Evolutionary conservation across 2,113 vertebrate species (phyloP).

Genomic region (Ploceus nigricollis): DNA sequence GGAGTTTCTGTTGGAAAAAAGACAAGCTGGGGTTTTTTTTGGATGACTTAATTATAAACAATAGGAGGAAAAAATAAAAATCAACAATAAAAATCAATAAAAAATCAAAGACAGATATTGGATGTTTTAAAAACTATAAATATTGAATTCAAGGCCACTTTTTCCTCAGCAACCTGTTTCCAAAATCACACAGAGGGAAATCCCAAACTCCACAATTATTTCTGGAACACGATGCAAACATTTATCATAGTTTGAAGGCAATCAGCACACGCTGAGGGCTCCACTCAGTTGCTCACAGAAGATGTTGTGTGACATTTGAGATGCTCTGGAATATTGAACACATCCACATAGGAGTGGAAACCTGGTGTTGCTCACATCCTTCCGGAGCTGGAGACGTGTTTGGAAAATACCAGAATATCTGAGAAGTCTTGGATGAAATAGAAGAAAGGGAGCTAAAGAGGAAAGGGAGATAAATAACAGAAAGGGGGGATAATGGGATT

Average conservation of each 20-base stretch:
- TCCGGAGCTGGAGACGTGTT: neutral
- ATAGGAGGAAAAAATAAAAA: neutral
- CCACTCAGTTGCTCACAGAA: neutral
- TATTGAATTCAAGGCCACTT: neutral
- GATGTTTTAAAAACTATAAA: neutral
- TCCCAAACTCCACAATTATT: neutral
- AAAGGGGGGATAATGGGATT: neutral
- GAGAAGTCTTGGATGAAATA: neutral
- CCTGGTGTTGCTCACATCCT: neutral
- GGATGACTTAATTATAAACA: neutral
- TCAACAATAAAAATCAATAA: neutral
- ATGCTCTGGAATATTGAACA: neutral
- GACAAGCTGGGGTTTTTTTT: neutral
- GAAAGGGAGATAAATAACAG: neutral
- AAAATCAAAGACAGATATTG: neutral
- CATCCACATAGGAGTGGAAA: neutral
- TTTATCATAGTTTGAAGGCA: neutral
- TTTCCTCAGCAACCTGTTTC: neutral
- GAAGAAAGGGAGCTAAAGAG: neutral
- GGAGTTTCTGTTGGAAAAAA: neutral
- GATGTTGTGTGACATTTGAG: neutral
- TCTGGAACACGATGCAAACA: rapidly evolving
- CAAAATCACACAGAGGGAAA: neutral
- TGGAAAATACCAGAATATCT: neutral
- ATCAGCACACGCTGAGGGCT: rapidly evolving